Evolutionary conservation across 2,113 vertebrate species (phyloP).

Genomic region (Parotia lawesii): DNA sequence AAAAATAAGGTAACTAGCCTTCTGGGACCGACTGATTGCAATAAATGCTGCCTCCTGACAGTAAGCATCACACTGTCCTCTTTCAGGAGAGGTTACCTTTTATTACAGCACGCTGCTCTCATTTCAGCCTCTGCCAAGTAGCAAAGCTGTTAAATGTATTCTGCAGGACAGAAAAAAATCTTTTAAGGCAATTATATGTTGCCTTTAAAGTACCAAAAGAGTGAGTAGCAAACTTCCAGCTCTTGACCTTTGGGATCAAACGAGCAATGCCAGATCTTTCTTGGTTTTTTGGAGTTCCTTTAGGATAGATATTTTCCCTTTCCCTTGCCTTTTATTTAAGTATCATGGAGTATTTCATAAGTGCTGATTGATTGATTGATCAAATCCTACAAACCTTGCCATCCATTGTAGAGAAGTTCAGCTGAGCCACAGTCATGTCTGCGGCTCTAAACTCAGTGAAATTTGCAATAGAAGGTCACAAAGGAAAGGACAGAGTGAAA

Average conservation of each 20-base stretch:
- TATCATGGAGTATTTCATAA: background rate
- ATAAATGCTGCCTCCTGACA: constrained; percentile 31
- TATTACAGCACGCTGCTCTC: background rate
- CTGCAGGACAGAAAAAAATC: background rate
- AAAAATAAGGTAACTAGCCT: constrained; percentile 55
- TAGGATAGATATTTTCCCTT: background rate
- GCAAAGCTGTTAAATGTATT: background rate
- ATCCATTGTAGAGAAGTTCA: background rate
- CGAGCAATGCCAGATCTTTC: background rate
- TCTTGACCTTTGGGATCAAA: background rate
- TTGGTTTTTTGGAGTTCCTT: rapidly evolving
- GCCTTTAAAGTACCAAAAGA: background rate
- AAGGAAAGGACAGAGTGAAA: background rate
- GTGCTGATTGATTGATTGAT: background rate
- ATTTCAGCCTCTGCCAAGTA: background rate
- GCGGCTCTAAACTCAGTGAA: background rate
- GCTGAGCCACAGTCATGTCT: background rate
- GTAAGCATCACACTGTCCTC: background rate
- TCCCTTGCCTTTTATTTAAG: background rate
- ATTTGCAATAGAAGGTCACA: background rate
- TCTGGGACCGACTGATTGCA: constrained; percentile 20
- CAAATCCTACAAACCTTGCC: background rate
- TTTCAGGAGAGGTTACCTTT: background rate
- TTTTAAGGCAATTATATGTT: background rate
- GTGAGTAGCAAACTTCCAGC: background rate